These are phyloP conservation scores for Aurelia sp. DNA, from an alignment of 30 jellyfish, hydroid and myxozoan genomes.

Conservation along the genomic window DNA sequence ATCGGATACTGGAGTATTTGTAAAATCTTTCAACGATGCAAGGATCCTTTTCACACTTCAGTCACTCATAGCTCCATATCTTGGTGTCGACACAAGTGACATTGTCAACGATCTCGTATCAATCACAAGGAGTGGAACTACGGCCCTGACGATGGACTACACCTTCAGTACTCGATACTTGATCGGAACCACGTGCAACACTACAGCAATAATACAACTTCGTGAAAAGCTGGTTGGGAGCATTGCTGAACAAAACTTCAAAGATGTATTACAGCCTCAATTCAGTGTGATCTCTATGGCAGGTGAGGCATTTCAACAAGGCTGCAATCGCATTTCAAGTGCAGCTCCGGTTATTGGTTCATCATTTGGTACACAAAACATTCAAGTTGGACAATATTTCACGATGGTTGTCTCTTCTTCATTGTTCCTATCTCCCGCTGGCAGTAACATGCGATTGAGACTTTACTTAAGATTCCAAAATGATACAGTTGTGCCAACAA, in stretches of 20 bases:
- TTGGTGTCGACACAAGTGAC: constrained; percentile 25
- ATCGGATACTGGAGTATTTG: constrained; percentile 54
- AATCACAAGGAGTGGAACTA: constrained; percentile 37
- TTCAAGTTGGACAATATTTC: constrained; percentile 64
- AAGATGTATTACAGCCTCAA: constrained; percentile 44
- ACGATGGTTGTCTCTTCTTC: constrained; percentile 51
- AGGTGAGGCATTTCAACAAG: constrained; percentile 43
- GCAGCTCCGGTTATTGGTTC: constrained; percentile 63
- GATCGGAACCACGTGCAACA: constrained; percentile 52
- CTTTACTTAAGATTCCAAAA: constrained; percentile 49
- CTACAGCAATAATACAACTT: constrained; percentile 49
- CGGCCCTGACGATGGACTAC: constrained; percentile 49
- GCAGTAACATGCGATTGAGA: constrained; percentile 62
- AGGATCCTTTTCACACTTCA: constrained; percentile 68
- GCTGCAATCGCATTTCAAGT: constrained; percentile 65
- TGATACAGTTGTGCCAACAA: constrained; percentile 29
- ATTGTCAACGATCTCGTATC: constrained; percentile 36
- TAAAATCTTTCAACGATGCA: constrained; percentile 56
- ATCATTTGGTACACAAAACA: constrained; percentile 2
- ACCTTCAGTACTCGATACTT: constrained; percentile 64
- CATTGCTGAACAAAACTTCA: constrained; percentile 44
- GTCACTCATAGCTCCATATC: constrained; percentile 44
- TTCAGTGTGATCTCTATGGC: constrained; percentile 37
- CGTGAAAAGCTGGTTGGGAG: constrained; percentile 63
- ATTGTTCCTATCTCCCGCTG: constrained; percentile 79